Conservation (phyloP, 2,113 vertebrate genomes). For the Archilochus colubris region DNA sequence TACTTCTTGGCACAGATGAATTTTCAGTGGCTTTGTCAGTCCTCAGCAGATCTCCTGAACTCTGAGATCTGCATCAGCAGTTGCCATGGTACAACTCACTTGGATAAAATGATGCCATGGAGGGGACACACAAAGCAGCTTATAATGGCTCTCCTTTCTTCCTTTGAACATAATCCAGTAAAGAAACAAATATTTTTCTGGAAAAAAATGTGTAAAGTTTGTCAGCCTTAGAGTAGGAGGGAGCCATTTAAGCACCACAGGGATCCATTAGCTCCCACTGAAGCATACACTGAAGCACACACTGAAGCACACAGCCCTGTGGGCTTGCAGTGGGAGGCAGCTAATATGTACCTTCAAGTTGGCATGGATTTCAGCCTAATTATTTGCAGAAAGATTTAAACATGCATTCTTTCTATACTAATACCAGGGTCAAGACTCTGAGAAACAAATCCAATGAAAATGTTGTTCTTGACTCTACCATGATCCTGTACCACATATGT, state of each 20-base stretch:
- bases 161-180: neutral
- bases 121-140: neutral
- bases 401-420: neutral
- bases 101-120: neutral
- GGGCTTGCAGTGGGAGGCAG: neutral
- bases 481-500: neutral
- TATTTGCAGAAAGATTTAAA: neutral
- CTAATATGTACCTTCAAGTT: neutral
- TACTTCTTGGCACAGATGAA: neutral
- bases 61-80: neutral
- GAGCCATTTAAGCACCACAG: neutral
- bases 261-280: neutral
- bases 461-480: neutral
- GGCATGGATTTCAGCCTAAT: neutral
- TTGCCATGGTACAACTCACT: neutral
- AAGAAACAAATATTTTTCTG: neutral
- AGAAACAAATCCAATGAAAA: neutral
- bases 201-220: neutral
- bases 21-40: neutral
- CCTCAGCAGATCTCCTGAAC: neutral
- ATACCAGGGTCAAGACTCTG: neutral
- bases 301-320: neutral
- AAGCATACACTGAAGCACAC: neutral
- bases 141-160: neutral
- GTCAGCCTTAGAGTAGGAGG: neutral